These are phyloP conservation scores for Sebastes vulpes DNA, from an alignment of 2,797 vertebrate genomes.

Conservation along the genomic window DNA sequence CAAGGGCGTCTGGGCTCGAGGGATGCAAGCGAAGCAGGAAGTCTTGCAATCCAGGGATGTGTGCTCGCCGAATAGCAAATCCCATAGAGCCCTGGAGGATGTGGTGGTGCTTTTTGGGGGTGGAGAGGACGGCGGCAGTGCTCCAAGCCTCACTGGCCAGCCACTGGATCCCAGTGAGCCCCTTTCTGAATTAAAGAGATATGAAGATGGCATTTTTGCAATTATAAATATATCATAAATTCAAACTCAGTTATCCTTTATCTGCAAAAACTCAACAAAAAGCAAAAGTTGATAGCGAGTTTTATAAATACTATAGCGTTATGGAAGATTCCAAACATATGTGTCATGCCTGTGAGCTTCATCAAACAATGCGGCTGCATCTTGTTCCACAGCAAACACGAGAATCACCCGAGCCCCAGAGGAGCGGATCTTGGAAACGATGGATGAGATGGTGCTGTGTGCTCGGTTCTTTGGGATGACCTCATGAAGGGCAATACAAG, in stretches of 20 bases:
- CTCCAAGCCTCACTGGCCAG: conserved; percentile 89
- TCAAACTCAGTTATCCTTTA: neutral
- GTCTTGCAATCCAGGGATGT: conserved; percentile 80
- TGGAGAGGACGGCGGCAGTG: conserved; percentile 86
- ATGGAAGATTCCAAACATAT: neutral
- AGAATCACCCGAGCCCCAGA: conserved; percentile 82
- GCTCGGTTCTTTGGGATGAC: conserved; percentile 86
- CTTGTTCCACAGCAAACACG: conserved; percentile 88
- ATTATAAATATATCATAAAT: neutral
- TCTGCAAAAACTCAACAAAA: neutral
- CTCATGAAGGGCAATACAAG: conserved; percentile 84
- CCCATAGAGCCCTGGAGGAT: conserved; percentile 87
- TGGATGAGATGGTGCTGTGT: conserved; percentile 68
- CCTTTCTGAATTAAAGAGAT: conserved; percentile 58
- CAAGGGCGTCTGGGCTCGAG: conserved; percentile 43
- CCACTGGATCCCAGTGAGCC: conserved; percentile 87
- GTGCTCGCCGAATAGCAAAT: conserved; percentile 83
- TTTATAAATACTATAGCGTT: neutral
- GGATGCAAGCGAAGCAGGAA: conserved; percentile 85
- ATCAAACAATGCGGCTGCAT: conserved; percentile 82
- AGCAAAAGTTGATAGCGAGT: neutral
- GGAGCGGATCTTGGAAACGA: conserved; percentile 78
- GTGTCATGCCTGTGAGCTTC: conserved; percentile 77
- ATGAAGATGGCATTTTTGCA: neutral
- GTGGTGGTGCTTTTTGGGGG: conserved; percentile 72